These are phyloP conservation scores for Hesperia comma DNA, from an alignment of 2,888 invertebrate species.

Conservation along the genomic window DNA sequence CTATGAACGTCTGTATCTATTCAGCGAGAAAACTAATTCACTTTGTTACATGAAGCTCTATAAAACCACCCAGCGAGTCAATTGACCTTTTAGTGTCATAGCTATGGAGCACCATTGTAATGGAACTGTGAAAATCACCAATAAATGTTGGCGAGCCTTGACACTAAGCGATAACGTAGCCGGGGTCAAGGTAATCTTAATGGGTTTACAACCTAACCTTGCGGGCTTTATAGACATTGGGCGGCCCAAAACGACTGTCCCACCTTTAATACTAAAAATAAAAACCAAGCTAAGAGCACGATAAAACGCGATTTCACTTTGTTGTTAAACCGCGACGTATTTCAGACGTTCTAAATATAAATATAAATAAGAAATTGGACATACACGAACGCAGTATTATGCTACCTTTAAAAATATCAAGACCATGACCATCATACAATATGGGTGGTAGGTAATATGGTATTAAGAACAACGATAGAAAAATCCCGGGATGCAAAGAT, in stretches of 20 bases:
- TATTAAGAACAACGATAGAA: too few species aligned
- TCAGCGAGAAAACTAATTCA: constrained; percentile 53
- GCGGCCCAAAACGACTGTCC: constrained; percentile 51
- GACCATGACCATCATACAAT: neutral
- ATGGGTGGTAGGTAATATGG: too few species aligned
- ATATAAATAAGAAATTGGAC: neutral
- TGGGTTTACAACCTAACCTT: constrained; percentile 62
- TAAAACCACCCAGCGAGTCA: constrained; percentile 52
- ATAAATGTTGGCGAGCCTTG: constrained; percentile 62
- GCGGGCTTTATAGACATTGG: constrained; percentile 67
- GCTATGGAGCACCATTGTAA: constrained; percentile 49
- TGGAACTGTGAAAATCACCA: constrained; percentile 56
- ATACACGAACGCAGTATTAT: neutral
- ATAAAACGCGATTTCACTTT: constrained; percentile 50
- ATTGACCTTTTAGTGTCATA: constrained; percentile 56
- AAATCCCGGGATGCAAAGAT: too few species aligned
- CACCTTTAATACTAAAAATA: constrained; percentile 56
- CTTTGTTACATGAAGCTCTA: constrained; percentile 46
- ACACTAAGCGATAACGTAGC: constrained; percentile 55
- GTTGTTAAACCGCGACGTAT: constrained; percentile 42
- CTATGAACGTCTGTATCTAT: constrained; percentile 45
- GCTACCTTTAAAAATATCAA: neutral
- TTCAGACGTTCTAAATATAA: constrained; percentile 10
- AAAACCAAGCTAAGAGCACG: constrained; percentile 50
- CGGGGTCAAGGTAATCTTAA: constrained; percentile 70